Conservation (phyloP, 2,113 vertebrate genomes). For the Hirundichthys speculiger region DNA sequence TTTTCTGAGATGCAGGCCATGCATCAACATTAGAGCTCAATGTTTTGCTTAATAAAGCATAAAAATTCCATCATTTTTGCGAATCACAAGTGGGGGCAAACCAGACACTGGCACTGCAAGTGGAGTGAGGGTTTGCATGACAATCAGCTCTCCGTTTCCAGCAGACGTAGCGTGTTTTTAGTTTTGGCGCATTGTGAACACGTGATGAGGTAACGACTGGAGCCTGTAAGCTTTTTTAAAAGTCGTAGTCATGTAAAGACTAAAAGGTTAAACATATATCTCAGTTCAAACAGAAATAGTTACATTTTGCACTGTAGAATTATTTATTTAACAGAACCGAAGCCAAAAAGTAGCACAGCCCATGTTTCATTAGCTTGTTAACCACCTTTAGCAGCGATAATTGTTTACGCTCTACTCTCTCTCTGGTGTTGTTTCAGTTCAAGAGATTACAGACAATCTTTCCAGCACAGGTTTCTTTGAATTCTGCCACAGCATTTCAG, state of each 20-base stretch:
- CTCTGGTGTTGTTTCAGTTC: too few relatives aligned
- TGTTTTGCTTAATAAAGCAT: conserved; percentile 38
- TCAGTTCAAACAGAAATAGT: too few relatives aligned
- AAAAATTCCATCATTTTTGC: conserved; percentile 33
- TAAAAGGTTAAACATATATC: too few relatives aligned
- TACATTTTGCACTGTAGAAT: too few relatives aligned
- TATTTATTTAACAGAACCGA: too few relatives aligned
- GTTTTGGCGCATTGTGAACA: conserved; percentile 12
- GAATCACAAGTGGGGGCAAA: conserved; percentile 33
- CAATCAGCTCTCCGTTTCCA: conserved; percentile 15
- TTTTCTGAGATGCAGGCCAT: conserved; percentile 5
- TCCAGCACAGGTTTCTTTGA: too few relatives aligned
- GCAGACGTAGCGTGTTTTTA: not conserved
- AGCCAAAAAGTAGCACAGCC: too few relatives aligned
- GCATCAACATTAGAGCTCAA: conserved; percentile 17
- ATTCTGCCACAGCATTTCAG: too few relatives aligned
- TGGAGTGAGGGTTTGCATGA: conserved; percentile 42
- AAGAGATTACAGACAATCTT: too few relatives aligned
- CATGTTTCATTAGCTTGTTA: too few relatives aligned
- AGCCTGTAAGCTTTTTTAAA: conserved; percentile 2
- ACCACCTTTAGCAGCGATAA: too few relatives aligned
- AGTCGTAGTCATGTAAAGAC: not conserved
- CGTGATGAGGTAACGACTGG: conserved; percentile 17
- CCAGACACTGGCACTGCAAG: conserved; percentile 13
- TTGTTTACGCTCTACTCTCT: too few relatives aligned